Evolutionary conservation across 1,140 invertebrate genomes (phyloP).

Genomic region (Chrysoperla carnea): DNA sequence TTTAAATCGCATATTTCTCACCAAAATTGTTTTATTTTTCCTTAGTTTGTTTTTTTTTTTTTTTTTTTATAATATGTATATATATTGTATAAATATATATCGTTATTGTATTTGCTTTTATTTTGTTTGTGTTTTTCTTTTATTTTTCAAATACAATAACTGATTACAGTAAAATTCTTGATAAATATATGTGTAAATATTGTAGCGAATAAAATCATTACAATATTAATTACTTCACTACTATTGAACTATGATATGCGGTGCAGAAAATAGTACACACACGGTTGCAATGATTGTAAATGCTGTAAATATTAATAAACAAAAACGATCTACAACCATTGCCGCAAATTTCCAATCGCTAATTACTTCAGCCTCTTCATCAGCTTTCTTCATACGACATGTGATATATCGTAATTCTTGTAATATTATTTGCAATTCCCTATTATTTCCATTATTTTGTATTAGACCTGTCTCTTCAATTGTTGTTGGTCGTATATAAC

Average conservation of each 20-base stretch:
- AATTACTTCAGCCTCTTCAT: conserved; percentile 78
- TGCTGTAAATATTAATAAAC: conserved; percentile 89
- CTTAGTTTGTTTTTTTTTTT: too few relatives aligned
- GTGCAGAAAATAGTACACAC: conserved; percentile 81
- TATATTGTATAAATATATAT: too few relatives aligned
- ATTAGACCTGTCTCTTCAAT: not conserved
- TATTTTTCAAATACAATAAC: too few relatives aligned
- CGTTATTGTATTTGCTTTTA: too few relatives aligned
- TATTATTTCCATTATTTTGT: not conserved
- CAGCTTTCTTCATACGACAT: conserved; percentile 70
- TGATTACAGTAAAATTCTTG: too few relatives aligned
- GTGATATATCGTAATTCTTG: conserved; percentile 91
- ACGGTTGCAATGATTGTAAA: conserved; percentile 93
- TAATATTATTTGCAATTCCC: conserved; percentile 70
- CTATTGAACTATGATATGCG: conserved; percentile 89
- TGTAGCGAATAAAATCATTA: too few relatives aligned
- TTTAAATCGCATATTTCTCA: too few relatives aligned
- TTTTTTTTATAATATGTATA: too few relatives aligned
- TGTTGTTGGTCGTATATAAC: not conserved
- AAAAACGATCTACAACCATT: conserved; percentile 96
- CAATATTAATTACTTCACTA: not conserved
- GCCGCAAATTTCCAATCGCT: conserved; percentile 99
- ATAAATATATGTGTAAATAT: too few relatives aligned
- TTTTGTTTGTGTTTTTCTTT: too few relatives aligned
- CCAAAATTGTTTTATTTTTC: too few relatives aligned